These are phyloP conservation scores for Aphodius granarius DNA, from an alignment of 2,888 invertebrate species.

Conservation along the genomic window DNA sequence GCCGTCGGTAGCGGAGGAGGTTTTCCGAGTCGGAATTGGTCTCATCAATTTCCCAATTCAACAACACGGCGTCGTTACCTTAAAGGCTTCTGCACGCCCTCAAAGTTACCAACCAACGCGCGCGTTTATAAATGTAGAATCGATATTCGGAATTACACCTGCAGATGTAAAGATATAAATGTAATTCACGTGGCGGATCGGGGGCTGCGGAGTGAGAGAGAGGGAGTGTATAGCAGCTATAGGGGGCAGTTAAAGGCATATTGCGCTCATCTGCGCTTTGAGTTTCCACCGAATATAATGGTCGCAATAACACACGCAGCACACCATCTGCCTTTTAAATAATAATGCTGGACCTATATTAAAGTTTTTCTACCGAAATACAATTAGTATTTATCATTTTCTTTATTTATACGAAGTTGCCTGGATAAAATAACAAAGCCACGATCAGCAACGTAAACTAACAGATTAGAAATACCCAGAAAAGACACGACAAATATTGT, in stretches of 20 bases:
- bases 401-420: no score
- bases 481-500: no score
- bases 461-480: no score
- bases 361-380: no score
- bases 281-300: constrained; percentile 27
- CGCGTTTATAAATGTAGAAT: constrained; percentile 37
- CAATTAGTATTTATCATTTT: no score
- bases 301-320: constrained; percentile 10
- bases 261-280: constrained; percentile 34
- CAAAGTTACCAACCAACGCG: neutral
- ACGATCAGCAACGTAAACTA: no score
- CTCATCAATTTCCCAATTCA: constrained; percentile 24
- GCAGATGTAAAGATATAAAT: constrained; percentile 42
- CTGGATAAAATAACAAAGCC: no score
- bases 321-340: neutral
- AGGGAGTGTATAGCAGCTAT: neutral
- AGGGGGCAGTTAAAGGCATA: constrained; percentile 33
- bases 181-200: constrained; percentile 37
- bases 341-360: neutral
- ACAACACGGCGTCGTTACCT: constrained; percentile 8
- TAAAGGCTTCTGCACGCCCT: neutral
- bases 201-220: neutral
- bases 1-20: neutral
- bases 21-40: neutral
- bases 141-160: constrained; percentile 41